Conservation (phyloP, 2,888 invertebrate species). For the Cosmopolites sordidus region DNA sequence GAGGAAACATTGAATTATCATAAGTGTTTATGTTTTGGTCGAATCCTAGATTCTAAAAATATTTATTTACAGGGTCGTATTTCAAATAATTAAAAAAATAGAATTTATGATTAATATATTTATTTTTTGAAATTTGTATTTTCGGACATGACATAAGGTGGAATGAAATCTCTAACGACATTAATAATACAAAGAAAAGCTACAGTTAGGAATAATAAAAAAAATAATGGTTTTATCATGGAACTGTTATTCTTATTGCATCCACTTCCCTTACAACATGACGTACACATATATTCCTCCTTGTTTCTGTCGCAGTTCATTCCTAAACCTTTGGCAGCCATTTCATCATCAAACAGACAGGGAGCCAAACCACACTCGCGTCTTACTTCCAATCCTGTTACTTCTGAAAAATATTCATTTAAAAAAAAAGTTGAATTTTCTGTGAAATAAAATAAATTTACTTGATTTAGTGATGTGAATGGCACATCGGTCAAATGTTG, state of each 20-base stretch:
- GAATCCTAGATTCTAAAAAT: not conserved
- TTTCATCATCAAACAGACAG: slow-evolving; percentile 47
- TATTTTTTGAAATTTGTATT: slow-evolving; percentile 10
- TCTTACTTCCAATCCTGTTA: slow-evolving; percentile 44
- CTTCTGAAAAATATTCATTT: slow-evolving; percentile 35
- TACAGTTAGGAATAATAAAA: slow-evolving; percentile 5
- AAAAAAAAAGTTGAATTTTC: not conserved
- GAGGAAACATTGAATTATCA: too few species aligned
- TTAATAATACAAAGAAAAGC: slow-evolving; percentile 14
- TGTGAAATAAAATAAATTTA: slow-evolving; percentile 29
- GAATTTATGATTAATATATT: too few species aligned
- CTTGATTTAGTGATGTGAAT: slow-evolving; percentile 48
- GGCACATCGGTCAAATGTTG: slow-evolving; percentile 47
- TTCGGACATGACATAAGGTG: slow-evolving; percentile 17
- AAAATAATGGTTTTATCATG: not conserved
- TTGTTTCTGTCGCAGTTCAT: slow-evolving; percentile 45
- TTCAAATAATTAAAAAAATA: not conserved
- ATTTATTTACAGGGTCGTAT: not conserved
- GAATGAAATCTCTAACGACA: slow-evolving; percentile 20
- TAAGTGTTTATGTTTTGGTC: not conserved
- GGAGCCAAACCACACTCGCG: slow-evolving; percentile 50
- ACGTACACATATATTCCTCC: slow-evolving; percentile 47
- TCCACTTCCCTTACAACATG: slow-evolving; percentile 47
- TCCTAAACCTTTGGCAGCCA: slow-evolving; percentile 45
- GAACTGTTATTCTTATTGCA: slow-evolving; percentile 42